phyloP scores from a whole-genome alignment of 2,797 vertebrate genomes.

The Cygnus olor region DNA sequence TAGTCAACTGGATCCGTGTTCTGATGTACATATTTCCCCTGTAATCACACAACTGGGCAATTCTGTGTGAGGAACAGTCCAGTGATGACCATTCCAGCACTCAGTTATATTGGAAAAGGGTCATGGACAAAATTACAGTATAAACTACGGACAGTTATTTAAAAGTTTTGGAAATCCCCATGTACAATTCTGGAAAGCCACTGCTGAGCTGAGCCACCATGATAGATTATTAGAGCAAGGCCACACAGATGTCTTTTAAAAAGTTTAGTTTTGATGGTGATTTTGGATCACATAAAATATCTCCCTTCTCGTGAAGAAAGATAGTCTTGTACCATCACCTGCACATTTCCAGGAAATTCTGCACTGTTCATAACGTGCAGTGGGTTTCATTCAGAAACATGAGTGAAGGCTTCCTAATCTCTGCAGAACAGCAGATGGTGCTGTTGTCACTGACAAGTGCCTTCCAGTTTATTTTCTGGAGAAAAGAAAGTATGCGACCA shows the following conservation, averaged over 20 bases:
- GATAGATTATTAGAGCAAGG: background rate
- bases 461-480: background rate
- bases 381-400: background rate
- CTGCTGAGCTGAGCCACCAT: background rate
- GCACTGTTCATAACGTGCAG: background rate
- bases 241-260: background rate
- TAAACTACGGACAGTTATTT: background rate
- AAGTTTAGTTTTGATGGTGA: rapidly evolving
- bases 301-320: background rate
- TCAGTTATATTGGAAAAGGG: background rate
- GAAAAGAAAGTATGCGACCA: background rate
- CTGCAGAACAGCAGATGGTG: slow-evolving; percentile 69
- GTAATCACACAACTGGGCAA: background rate
- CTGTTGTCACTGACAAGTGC: slow-evolving; percentile 46
- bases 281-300: background rate
- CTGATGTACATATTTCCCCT: background rate
- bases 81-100: background rate
- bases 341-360: background rate
- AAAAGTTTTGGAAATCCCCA: background rate
- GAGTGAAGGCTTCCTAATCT: background rate
- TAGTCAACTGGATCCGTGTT: background rate
- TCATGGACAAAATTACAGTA: background rate
- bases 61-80: background rate
- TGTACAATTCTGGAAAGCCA: background rate
- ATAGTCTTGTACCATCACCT: background rate